phyloP scores from a whole-genome alignment of 2,113 vertebrate species.

The Malaclemys terrapin region DNA sequence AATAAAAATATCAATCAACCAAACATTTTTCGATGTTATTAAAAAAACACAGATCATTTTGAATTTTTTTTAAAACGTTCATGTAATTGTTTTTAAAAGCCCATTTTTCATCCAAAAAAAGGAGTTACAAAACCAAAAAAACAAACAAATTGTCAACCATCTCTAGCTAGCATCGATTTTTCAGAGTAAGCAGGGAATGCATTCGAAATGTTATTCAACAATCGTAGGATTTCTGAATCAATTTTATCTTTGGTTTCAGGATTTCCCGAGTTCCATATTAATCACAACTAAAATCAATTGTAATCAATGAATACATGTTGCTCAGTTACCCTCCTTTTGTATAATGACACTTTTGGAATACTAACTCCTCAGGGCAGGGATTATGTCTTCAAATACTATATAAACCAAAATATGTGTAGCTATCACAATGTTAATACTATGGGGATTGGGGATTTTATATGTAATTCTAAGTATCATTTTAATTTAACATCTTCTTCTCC shows the following conservation, averaged over 20 bases:
- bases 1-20: neutral
- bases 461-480: neutral
- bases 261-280: neutral
- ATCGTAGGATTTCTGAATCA: neutral
- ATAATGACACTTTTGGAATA: neutral
- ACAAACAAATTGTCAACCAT: neutral
- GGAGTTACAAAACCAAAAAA: neutral
- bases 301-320: neutral
- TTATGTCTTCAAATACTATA: neutral
- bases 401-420: neutral
- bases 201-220: neutral
- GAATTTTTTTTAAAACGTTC: neutral
- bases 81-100: neutral
- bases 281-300: neutral
- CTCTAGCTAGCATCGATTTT: neutral
- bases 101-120: neutral
- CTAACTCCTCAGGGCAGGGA: neutral
- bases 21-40: neutral
- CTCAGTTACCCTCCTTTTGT: neutral
- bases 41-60: neutral
- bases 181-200: neutral
- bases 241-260: neutral
- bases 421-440: neutral
- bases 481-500: neutral
- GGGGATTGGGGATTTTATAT: neutral